Base-by-base conservation (phyloP, 1,140 invertebrate genomes). In the Ceratosolen solmsi region DNA sequence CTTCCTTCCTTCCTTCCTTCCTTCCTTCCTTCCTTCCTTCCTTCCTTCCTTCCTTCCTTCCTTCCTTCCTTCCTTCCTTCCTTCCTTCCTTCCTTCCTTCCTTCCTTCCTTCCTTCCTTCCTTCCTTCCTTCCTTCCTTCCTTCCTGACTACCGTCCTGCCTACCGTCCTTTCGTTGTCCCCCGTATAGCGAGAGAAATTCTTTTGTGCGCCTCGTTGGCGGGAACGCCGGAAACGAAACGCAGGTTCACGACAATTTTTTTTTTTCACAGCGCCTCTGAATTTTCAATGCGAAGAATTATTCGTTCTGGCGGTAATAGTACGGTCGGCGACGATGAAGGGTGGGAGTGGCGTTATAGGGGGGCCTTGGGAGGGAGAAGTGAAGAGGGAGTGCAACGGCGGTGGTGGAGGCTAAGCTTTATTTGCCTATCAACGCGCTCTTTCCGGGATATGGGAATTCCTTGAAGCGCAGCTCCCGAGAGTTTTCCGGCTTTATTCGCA, bases 11-110 rank as follows among this genome's bases (percentile, higher is more conserved):
- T 25, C 74, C 36, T 58, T 58, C 51, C 46, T 20, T 38, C 25
- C 71, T 73, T 56, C 51, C 73, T 41, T 70, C 36, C 65, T 17
- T 25, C n/a, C n/a, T 56, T 22, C 54, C 54, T 56, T 3, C n/a
- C 54, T 25, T 56, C 4, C 54, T 56, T 56, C 65, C 20, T 38
- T 25, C 41, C 68, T 71, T 46, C 38, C 68, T 20, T 27, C 38
- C 41, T 75, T 33, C 46, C n/a, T n/a, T n/a, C 8, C 30, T 2
- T 4, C 1, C 51, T 15, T 1, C 36, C 33, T 13, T 49, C 75
- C 22, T 36, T 27, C 36, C 36, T 17, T 36, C 30, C 38, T 63
- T 25, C 74, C 36, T 58, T 58, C 51, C 46, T 20, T 38, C 25
- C 71, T 73, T 56, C 51, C 73, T 41, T 70, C 36, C 65, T 17